Base-by-base conservation (phyloP, 2,113 vertebrate species). In the Phyllopteryx taeniolatus region DNA sequence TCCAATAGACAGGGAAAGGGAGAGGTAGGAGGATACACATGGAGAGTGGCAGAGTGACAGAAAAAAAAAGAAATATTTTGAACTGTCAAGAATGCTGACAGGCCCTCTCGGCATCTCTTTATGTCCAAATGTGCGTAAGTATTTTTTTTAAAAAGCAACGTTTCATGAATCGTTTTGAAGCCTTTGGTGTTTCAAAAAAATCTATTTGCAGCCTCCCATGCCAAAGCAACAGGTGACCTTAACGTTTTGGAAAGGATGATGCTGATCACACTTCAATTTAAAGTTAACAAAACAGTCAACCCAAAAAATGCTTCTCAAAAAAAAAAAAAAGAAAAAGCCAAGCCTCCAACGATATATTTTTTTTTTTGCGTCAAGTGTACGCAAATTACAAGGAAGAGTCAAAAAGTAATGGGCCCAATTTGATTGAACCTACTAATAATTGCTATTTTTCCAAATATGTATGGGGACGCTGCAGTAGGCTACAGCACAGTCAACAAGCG, bases 1-100 rank as follows among this genome's bases (percentile, higher is more conserved):
- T 92, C 92, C 88, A 82, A 90, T 87, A 86, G 88, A 89, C 80
- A 79, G 83, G 82, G 84, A 88, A 84, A 76, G 78, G 73, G 68
- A 85, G 64, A 83, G 77, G 75, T 60, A 76, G 83, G 74, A 79
- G 75, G 79, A 86, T 82, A 83, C 79, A 76, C 72, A 81, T 74
- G 68, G 69, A 86, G 79, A 82, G 73, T 86, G 75, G 80, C 62
- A 79, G 78, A 78, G 63, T 72, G 76, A 72, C 0, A 70, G 53
- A 78, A 83, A 67, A 80, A 83, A 88, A 78, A 85, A 83, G 87
- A 78, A 85, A 51, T 19, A 15, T 54, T 54, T 31, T 33, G 57
- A 62, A 33, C 60, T 39, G 60, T 62, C 17, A 33, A 13, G 15
- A 33, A 51, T 53, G 9, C 17, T 20, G 33, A 35, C 19, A 5